Base-by-base conservation (phyloP, 2,888 invertebrate species). In the Heteromurus nitidus region DNA sequence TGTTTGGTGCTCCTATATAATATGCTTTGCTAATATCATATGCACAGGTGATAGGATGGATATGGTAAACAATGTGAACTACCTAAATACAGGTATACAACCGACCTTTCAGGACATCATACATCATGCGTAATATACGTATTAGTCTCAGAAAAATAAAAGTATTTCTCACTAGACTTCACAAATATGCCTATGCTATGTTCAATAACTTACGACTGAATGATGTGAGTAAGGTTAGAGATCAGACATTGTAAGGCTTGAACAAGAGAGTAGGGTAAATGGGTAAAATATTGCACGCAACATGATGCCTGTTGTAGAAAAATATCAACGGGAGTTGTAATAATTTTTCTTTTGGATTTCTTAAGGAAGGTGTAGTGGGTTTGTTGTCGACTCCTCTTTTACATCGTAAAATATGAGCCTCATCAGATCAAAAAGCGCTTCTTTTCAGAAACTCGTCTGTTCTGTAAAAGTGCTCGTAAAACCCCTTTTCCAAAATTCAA, bases 361-460 rank as follows among this genome's bases (percentile, higher is more conserved):
- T n/a, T n/a, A n/a, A 47, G 47, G 47, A 47, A 11, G 11, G n/a
- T 3, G 47, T n/a, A 47, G 73, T 50, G 24, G 69, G 60, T 73
- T 75, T 75, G 69, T 83, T 85, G 84, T 85, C 82, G 84, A 85
- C 84, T 83, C 82, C 82, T 83, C 79, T 76, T 85, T 83, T 79
- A 83, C 70, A 62, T 28, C 50, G 62, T 81, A 83, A 84, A 81
- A 84, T 84, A 82, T 84, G 84, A 73, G 79, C 81, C 75, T 65
- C 73, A 72, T 55, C 72, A 70, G 60, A 80, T 80, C 67, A 67
- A n/a, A 47, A 70, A 77, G 65, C 28, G 28, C 64, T 70, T 65
- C 47, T 47, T 65, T 79, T 70, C 55, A 80, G 42, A 53, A 50
- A 64, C 31, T 36, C 20, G 60, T 20, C 24, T 20, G 67, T 55